These are phyloP conservation scores for Agonopterix subpropinquella DNA, from an alignment of 2,888 invertebrate genomes.

Conservation along the genomic window DNA sequence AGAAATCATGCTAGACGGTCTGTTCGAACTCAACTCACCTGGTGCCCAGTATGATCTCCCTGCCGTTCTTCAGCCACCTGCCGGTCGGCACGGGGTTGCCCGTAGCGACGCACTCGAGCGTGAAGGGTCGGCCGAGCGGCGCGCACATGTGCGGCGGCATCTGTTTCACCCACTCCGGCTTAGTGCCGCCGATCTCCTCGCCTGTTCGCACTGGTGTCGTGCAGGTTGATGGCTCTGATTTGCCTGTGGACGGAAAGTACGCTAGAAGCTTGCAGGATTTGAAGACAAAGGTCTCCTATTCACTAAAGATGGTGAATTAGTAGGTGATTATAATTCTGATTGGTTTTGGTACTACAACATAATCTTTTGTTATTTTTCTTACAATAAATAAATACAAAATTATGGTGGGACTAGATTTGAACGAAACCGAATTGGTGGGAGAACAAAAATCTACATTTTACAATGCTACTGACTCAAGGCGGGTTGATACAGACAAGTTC, in stretches of 20 bases:
- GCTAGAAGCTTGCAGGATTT: background rate
- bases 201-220: conserved; percentile 94
- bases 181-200: conserved; percentile 91
- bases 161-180: conserved; percentile 91
- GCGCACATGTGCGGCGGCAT: conserved; percentile 86
- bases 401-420: too few species aligned
- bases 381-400: too few species aligned
- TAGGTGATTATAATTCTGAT: too few species aligned
- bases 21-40: conserved; percentile 35
- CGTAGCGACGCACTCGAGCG: conserved; percentile 90
- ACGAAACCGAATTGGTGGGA: too few species aligned
- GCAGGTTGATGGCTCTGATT: conserved; percentile 91
- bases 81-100: conserved; percentile 93
- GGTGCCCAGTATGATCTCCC: conserved; percentile 89
- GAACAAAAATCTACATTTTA: too few species aligned
- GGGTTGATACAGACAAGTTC: too few species aligned
- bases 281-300: too few species aligned
- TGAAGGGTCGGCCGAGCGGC: conserved; percentile 87
- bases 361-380: too few species aligned
- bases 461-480: too few species aligned
- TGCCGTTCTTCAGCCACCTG: conserved; percentile 93
- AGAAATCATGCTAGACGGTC: too few species aligned
- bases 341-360: too few species aligned
- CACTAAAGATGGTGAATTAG: too few species aligned
- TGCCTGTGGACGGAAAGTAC: conserved; percentile 47